A percentile compares a stretch with the other conserved stretches of the same genome.
Evolutionary conservation across 2,113 vertebrate species (phyloP).

Genomic region (Nibea albiflora): DNA sequence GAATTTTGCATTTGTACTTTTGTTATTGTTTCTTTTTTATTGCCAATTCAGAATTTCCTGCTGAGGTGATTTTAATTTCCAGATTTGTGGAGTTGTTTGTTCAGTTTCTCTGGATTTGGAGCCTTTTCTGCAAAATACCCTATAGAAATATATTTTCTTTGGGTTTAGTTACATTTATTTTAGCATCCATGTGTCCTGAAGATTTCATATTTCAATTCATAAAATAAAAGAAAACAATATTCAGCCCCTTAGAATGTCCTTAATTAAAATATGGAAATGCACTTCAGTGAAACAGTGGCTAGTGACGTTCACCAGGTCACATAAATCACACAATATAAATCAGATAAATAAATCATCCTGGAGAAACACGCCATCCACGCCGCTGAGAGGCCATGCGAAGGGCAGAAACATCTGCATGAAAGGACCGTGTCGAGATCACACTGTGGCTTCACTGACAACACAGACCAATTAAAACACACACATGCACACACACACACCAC

Average conservation of each 20-base stretch:
- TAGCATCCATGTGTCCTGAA: background rate
- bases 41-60: background rate
- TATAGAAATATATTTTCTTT: background rate
- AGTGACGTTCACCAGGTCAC: background rate
- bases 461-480: slow-evolving; percentile 60
- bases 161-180: background rate
- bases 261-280: background rate
- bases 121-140: background rate
- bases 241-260: background rate
- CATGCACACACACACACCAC: slow-evolving; percentile 32
- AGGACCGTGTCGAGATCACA: slow-evolving; percentile 29
- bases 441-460: slow-evolving; percentile 43
- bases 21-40: background rate
- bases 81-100: slow-evolving; percentile 5
- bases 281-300: background rate
- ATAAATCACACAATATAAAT: slow-evolving; percentile 16
- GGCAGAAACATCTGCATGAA: slow-evolving; percentile 26
- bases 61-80: slow-evolving; percentile 2
- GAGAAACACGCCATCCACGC: background rate
- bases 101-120: slow-evolving; percentile 7
- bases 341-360: slow-evolving; percentile 25
- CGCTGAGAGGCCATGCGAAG: slow-evolving; percentile 2
- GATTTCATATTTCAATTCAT: background rate
- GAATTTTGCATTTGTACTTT: background rate
- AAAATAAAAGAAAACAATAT: background rate